Percentiles rank a stretch among this genome's conserved stretches.
Evolutionary conservation across 1,140 invertebrate species (phyloP).

Genomic region (Meteorus sp.): DNA sequence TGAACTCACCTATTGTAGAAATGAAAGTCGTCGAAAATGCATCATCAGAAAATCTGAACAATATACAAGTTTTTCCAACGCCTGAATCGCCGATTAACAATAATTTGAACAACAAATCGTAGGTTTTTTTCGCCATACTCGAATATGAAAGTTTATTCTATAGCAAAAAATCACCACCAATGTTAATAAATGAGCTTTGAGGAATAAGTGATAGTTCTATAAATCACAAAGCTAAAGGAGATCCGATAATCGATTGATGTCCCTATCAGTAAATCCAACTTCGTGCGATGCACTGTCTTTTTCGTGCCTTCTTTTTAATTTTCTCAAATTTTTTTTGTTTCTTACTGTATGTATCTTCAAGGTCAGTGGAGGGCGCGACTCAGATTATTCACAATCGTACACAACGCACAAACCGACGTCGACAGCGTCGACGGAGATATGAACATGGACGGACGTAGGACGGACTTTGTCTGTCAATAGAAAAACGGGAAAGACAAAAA

Average conservation of each 20-base stretch:
- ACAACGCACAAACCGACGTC: constrained; percentile 14
- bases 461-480: constrained; percentile 16
- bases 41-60: constrained; percentile 98
- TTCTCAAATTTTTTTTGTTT: background rate
- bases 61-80: constrained; percentile 97
- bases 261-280: background rate
- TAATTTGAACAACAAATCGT: constrained; percentile 98
- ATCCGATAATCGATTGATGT: background rate
- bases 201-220: no score
- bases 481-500: constrained; percentile 15
- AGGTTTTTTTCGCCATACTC: constrained; percentile 92
- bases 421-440: background rate
- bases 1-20: constrained; percentile 88
- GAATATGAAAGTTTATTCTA: background rate
- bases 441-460: constrained; percentile 1
- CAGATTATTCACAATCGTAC: background rate
- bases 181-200: background rate
- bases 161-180: background rate
- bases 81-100: constrained; percentile 97
- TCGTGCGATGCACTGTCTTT: background rate
- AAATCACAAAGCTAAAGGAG: no score
- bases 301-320: background rate
- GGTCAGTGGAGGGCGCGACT: constrained; percentile 28
- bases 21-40: constrained; percentile 99
- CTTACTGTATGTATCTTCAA: constrained; percentile 15